Evolutionary conservation across 2,113 vertebrate genomes (phyloP).

Genomic region (Oryzias woworae): DNA sequence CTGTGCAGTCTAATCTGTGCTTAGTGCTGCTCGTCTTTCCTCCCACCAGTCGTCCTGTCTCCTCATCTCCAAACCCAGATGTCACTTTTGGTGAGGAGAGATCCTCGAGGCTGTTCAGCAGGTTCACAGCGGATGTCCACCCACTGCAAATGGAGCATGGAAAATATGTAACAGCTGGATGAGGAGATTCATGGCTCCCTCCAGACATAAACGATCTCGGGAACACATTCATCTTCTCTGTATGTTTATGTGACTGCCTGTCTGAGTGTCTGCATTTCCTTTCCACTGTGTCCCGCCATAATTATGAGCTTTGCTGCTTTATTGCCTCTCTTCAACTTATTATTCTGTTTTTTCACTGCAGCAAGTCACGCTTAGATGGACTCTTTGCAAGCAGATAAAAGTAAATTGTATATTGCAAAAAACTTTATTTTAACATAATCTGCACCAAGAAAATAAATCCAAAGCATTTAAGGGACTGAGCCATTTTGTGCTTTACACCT

Average conservation of each 20-base stretch:
- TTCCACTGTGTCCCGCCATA: slow-evolving; percentile 8
- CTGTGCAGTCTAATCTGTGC: neutral
- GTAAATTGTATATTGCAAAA: no score
- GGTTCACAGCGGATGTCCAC: slow-evolving; percentile 29
- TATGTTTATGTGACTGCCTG: slow-evolving; percentile 9
- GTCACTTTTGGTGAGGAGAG: slow-evolving; percentile 18
- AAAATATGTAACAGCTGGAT: slow-evolving; percentile 40
- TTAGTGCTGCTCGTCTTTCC: neutral
- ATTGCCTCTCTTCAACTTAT: neutral
- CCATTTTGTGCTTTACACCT: no score
- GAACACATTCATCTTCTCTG: slow-evolving; percentile 22
- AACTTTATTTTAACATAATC: no score
- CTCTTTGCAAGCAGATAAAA: no score
- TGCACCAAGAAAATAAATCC: no score
- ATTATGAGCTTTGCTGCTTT: slow-evolving; percentile 20
- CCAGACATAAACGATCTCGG: slow-evolving; percentile 14
- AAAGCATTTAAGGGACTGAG: no score
- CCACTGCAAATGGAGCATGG: slow-evolving; percentile 12
- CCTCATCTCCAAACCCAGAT: slow-evolving; percentile 30
- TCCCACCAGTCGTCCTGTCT: slow-evolving; percentile 7
- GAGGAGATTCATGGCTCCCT: slow-evolving; percentile 41
- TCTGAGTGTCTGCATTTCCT: slow-evolving; percentile 7
- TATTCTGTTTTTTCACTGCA: neutral
- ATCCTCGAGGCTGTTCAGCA: slow-evolving; percentile 12
- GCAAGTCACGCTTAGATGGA: no score